phyloP scores from a whole-genome alignment of 92 coral and sea anemone genomes.

The Meandrina meandrites region DNA sequence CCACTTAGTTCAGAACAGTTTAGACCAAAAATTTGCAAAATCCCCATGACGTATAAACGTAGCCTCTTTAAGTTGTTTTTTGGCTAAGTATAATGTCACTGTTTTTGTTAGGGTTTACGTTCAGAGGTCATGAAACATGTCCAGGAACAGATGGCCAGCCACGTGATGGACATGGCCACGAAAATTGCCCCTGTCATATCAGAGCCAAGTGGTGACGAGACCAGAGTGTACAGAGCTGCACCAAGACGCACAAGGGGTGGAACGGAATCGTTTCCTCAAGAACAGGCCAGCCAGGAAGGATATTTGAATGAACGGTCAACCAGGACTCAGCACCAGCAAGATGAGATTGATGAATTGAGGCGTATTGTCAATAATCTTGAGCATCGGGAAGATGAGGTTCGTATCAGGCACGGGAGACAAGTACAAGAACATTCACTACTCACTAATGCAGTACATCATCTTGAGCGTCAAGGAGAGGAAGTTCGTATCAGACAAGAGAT shows the following conservation, averaged over 20 bases:
- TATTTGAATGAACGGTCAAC: background rate
- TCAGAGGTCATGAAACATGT: conserved; percentile 37
- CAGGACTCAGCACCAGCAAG: conserved; percentile 24
- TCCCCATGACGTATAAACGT: no score
- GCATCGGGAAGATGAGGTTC: conserved; percentile 51
- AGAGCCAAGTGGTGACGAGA: no score
- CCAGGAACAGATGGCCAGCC: conserved; percentile 3
- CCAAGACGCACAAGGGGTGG: conserved; percentile 31
- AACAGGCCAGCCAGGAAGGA: conserved; percentile 34
- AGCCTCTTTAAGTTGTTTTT: no score
- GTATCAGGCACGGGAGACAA: conserved; percentile 55
- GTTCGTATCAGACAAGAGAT: no score
- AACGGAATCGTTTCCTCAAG: background rate
- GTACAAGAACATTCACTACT: conserved; percentile 28
- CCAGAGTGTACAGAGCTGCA: background rate
- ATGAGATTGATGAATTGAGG: conserved; percentile 55
- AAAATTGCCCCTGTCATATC: background rate
- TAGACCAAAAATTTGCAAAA: no score
- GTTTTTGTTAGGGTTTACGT: conserved; percentile 19
- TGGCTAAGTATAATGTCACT: background rate
- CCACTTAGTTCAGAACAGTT: no score
- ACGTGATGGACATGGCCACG: conserved; percentile 44
- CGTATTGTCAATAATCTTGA: conserved; percentile 39
- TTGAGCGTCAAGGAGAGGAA: no score
- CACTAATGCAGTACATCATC: no score